phyloP scores from a whole-genome alignment of 2,797 vertebrate genomes.

The Tragopan temminckii region DNA sequence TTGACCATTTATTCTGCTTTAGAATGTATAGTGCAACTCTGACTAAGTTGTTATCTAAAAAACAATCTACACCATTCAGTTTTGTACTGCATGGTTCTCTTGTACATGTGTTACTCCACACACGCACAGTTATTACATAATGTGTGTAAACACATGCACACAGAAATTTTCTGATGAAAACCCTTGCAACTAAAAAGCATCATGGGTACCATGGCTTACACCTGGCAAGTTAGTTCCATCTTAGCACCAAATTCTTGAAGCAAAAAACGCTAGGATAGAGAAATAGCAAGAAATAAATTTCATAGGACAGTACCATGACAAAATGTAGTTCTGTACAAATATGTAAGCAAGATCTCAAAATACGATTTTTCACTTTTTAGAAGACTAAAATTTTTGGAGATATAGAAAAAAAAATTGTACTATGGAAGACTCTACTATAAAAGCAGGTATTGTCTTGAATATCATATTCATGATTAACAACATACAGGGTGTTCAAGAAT shows the following conservation, averaged over 20 bases:
- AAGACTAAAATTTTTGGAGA: not conserved
- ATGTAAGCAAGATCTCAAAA: not conserved
- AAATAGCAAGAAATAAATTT: not conserved
- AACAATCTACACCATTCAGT: not conserved
- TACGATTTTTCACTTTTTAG: not conserved
- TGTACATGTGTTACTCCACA: not conserved
- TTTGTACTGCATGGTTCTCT: not conserved
- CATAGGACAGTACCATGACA: not conserved
- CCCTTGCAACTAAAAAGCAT: not conserved
- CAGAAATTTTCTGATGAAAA: not conserved
- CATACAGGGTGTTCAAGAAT: not conserved
- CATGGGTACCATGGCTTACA: rapidly evolving
- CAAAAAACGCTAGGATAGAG: not conserved
- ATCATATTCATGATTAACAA: not conserved
- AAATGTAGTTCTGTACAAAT: not conserved
- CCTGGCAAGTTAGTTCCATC: not conserved
- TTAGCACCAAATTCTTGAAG: not conserved
- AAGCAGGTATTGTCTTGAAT: not conserved
- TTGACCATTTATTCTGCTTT: not conserved
- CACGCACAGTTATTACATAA: not conserved
- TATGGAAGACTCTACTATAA: not conserved
- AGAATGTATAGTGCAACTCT: not conserved
- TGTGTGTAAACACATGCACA: not conserved
- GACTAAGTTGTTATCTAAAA: not conserved
- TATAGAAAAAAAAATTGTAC: not conserved